Conservation (phyloP, 2,113 vertebrate genomes). For the Hiodon tergisus region DNA sequence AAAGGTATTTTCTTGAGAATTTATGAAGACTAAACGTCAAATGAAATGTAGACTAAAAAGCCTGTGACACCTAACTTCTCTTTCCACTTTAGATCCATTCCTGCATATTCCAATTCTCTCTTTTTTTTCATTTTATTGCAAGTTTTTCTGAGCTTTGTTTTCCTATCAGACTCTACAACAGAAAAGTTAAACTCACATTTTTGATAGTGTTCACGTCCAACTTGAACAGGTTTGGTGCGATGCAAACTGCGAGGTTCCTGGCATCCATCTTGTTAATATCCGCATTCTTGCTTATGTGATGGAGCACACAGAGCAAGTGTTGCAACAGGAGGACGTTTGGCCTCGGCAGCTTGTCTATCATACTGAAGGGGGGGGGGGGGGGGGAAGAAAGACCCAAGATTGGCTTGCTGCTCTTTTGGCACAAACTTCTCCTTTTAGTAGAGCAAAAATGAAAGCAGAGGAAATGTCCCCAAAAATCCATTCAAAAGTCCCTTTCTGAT, state of each 20-base stretch:
- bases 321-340: slow-evolving; percentile 71
- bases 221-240: slow-evolving; percentile 80
- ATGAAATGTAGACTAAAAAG: too few species aligned
- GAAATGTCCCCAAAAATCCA: slow-evolving; percentile 43
- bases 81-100: too few species aligned
- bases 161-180: neutral
- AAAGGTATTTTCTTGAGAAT: too few species aligned
- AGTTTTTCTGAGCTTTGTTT: too few species aligned
- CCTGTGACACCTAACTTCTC: too few species aligned
- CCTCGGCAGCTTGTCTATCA: slow-evolving; percentile 66
- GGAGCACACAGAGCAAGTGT: slow-evolving; percentile 64
- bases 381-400: slow-evolving; percentile 23
- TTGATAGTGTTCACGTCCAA: slow-evolving; percentile 64
- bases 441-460: slow-evolving; percentile 31
- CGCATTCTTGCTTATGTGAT: slow-evolving; percentile 62
- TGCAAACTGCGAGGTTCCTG: slow-evolving; percentile 81
- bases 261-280: slow-evolving; percentile 81
- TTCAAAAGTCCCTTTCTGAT: slow-evolving; percentile 41
- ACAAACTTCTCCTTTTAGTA: slow-evolving; percentile 27
- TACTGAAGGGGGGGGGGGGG: slow-evolving; percentile 54
- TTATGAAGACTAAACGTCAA: too few species aligned
- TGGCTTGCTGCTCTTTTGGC: slow-evolving; percentile 38
- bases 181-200: slow-evolving; percentile 50
- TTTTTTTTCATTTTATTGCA: neutral
- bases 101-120: neutral